Conservation (phyloP, 2,113 vertebrate species). For the Orthonyx spaldingii region DNA sequence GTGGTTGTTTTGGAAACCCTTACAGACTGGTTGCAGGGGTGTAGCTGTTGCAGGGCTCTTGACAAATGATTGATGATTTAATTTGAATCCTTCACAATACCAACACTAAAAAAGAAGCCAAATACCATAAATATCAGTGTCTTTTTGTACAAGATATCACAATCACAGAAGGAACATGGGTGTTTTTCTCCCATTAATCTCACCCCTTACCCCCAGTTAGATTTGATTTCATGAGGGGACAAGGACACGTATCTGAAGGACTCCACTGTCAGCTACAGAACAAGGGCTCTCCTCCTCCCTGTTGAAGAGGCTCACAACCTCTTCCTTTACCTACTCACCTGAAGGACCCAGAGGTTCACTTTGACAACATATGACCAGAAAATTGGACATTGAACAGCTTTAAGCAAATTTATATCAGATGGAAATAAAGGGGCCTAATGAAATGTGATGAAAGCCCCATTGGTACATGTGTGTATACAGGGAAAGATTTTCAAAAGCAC, state of each 20-base stretch:
- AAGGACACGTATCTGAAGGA: neutral
- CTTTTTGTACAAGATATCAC: neutral
- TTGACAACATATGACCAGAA: neutral
- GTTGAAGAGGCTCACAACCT: neutral
- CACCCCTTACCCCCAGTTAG: neutral
- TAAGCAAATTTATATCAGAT: neutral
- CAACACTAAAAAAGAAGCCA: neutral
- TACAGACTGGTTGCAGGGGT: neutral
- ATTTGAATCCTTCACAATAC: neutral
- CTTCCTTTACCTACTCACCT: neutral
- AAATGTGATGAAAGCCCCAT: neutral
- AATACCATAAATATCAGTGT: neutral
- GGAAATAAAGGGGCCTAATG: neutral
- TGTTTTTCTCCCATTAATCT: neutral
- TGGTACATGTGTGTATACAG: neutral
- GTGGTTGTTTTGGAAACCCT: conserved; percentile 16
- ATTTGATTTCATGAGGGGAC: neutral
- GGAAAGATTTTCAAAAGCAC: neutral
- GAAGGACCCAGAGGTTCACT: neutral
- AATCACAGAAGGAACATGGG: neutral
- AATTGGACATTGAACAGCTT: neutral
- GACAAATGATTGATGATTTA: conserved; percentile 7
- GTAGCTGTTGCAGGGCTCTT: neutral
- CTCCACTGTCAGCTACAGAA: neutral
- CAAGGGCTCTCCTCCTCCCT: neutral